Base-by-base conservation (phyloP, 1,140 invertebrate genomes). In the Neuroterus valhalla region DNA sequence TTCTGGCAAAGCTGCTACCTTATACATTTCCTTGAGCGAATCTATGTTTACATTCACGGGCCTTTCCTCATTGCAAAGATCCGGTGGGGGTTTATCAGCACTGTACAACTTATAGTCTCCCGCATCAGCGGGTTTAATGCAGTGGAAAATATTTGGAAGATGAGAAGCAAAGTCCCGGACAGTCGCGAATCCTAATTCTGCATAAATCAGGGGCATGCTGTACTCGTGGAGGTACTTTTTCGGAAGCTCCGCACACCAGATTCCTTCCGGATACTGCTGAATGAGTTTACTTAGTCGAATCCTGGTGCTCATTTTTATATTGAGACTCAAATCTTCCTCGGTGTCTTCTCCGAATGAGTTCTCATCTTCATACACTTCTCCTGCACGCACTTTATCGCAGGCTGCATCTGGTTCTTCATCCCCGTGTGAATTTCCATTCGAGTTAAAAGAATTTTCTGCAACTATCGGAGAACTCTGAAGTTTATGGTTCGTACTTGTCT, bases 221-320 rank as follows among this genome's bases (percentile, higher is more conserved):
- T 89, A 89, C 38, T 86, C 82, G 11, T 82, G 43, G 6, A 78
- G 14, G 74, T 87, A 90, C 8, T 79, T 17, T 5, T 76, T 66
- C 0, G 87, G 85, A 2, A 90, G 21, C 0, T 89, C 81, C 0
- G 85, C 75, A 72, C 88, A 89, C 85, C 83, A 87, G 26, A 90
- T 89, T 4, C 89, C 89, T 31, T 88, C 69, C 11, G 84, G 80
- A 78, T 84, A 15, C 31, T 85, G 83, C 19, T 83, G 31, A 12
- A 89, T 74, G 6, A 90, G 75, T 52, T 87, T 80, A 55, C 84
- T 42, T n/a, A 90, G 76, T 69, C 87, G 78, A 48, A 80, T 75
- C 62, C 79, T 82, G 0, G 62, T 79, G 69, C 72, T 85, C 0
- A 82, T 68, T n/a, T 52, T 80, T 10, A 87, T 70, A 2, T 82